Base-by-base conservation (phyloP, 2,888 invertebrate genomes). In the Chymomyza amoena region DNA sequence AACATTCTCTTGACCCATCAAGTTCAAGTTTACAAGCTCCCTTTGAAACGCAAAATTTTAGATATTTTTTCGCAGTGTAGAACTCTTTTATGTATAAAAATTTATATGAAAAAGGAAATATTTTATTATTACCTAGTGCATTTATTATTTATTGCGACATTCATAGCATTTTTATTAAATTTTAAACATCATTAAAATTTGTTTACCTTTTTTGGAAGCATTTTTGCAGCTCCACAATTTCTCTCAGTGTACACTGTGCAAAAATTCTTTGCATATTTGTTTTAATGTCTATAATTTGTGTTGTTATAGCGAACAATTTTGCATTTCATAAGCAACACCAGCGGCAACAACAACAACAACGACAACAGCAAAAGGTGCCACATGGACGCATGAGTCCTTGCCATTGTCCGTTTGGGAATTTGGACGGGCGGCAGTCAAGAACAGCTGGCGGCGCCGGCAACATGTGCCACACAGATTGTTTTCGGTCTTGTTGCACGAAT, bases 321-420 rank as follows among this genome's bases (percentile, higher is more conserved):
- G 80, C 82, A 79, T 79, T 72, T 78, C 82, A 84, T 87, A 81
- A 84, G 84, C 61, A 62, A 64, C 50, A 64, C 28, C 51, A 52
- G 52, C 61, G 54, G 32, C 51, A 39, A 20, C 70, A 54, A 20
- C 60, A n/a, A 32, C 59, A 39, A 50, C 61, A 54, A 36, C 51
- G 25, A 20, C 70, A n/a, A 32, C 50, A 32, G 45, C 39, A 59
- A 52, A 50, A 25, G 54, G 60, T 18, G 39, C 67, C 50, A 69
- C 57, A 32, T 51, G 54, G 50, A 51, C 65, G 56, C 56, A 51
- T 25, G 18, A 74, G 61, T 39, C 59, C 57, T 54, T 66, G n/a
- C 57, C 59, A 15, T 32, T 66, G 61, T 28, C 59, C 28, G 57
- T 57, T 25, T 28, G 60, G 6, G 16, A 54, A 54, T 18, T 54